phyloP scores from a whole-genome alignment of 1,140 invertebrate genomes.

The Sipha flava region DNA sequence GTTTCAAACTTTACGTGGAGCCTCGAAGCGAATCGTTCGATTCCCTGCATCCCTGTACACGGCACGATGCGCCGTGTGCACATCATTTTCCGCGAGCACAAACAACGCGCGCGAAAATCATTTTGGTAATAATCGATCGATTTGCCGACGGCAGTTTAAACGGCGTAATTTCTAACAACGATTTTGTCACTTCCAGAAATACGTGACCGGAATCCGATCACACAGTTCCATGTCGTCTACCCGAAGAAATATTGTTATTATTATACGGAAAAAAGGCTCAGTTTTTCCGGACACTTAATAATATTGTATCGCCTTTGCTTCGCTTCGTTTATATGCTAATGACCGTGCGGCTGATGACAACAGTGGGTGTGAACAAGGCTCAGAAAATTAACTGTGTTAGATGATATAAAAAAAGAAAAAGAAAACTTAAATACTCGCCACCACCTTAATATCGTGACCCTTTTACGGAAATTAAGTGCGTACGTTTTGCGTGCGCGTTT shows the following conservation, averaged over 20 bases:
- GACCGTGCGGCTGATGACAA: background rate
- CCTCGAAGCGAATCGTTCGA: too few species aligned
- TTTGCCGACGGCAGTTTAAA: background rate
- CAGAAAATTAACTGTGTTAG: constrained; percentile 5
- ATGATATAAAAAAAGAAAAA: background rate
- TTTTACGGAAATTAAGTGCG: constrained; percentile 22
- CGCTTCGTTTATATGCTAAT: constrained; percentile 28
- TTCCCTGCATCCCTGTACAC: too few species aligned
- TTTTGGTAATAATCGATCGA: constrained; percentile 8
- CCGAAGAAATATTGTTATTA: constrained; percentile 18
- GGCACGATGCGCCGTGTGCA: too few species aligned
- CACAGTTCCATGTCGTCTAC: constrained; percentile 2
- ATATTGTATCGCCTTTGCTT: background rate
- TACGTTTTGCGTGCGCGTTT: background rate
- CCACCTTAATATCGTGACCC: constrained; percentile 6
- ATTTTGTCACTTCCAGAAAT: constrained; percentile 16
- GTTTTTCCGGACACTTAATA: constrained; percentile 9
- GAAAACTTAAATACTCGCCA: constrained; percentile 1
- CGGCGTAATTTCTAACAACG: constrained; percentile 20
- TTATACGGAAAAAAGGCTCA: constrained; percentile 13
- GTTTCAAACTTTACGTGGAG: too few species aligned
- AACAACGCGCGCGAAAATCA: too few species aligned
- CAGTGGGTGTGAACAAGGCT: constrained; percentile 14
- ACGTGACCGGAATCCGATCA: constrained; percentile 28
- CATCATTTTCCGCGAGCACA: too few species aligned